Evolutionary conservation across 2,888 invertebrate species (phyloP).

Genomic region (Gymnocheta viridis): DNA sequence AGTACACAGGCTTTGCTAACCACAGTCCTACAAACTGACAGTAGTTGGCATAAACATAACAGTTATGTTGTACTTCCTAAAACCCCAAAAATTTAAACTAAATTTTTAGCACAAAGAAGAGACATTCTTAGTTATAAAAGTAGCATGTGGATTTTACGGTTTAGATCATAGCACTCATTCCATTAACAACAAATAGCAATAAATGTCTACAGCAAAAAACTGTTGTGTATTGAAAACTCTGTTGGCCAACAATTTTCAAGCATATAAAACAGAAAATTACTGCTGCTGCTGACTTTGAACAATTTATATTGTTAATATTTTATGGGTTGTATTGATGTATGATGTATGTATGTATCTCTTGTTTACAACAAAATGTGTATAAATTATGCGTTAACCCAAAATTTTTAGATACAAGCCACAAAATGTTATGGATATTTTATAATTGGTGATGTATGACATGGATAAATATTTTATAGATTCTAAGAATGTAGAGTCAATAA

Average conservation of each 20-base stretch:
- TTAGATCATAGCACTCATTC: conserved; percentile 19
- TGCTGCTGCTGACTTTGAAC: neutral
- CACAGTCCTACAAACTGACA: neutral
- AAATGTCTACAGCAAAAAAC: neutral
- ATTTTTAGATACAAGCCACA: conserved; percentile 11
- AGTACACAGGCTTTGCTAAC: neutral
- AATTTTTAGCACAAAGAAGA: neutral
- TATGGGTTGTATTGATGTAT: conserved; percentile 32
- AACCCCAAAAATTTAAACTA: conserved; percentile 3
- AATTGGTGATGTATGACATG: neutral
- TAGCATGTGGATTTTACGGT: conserved; percentile 39
- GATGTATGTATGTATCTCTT: conserved; percentile 23
- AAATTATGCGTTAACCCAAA: conserved; percentile 35
- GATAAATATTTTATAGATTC: neutral
- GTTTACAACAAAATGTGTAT: conserved; percentile 32
- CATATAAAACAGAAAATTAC: conserved; percentile 6
- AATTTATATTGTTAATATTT: conserved; percentile 45
- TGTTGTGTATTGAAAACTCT: neutral
- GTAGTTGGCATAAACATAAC: neutral
- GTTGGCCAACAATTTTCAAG: conserved; percentile 4
- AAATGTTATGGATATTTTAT: conserved; percentile 21
- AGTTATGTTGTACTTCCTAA: conserved; percentile 1
- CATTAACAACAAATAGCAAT: neutral
- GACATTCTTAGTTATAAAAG: neutral
- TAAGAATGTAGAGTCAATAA: conserved; percentile 13